Percentiles rank a stretch among this genome's conserved stretches.
phyloP scores from a whole-genome alignment of 2,113 vertebrate species.

The Pseudorhombus dupliciocellatus region DNA sequence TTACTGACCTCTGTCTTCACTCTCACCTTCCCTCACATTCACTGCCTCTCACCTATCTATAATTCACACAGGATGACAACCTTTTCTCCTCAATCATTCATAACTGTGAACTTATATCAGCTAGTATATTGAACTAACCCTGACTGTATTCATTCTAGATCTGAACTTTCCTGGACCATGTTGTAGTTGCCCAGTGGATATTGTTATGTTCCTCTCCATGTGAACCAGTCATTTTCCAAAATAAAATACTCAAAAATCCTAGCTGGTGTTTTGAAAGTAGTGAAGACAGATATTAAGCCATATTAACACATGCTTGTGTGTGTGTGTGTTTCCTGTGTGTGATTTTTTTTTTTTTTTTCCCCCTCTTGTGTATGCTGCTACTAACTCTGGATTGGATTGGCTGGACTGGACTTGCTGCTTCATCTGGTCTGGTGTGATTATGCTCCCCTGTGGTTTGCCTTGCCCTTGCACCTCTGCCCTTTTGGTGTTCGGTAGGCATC shows the following conservation, averaged over 20 bases:
- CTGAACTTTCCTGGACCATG: not conserved
- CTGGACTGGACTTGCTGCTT: conserved; percentile 77
- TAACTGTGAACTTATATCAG: conserved; percentile 10
- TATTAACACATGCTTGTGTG: conserved; percentile 78
- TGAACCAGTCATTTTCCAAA: conserved; percentile 8
- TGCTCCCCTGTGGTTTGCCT: conserved; percentile 78
- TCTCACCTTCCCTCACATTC: conserved; percentile 39
- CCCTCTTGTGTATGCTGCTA: conserved; percentile 67
- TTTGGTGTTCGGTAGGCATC: conserved; percentile 89
- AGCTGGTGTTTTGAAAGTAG: conserved; percentile 51
- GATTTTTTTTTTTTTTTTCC: not conserved
- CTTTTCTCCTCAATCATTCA: conserved; percentile 37
- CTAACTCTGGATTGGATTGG: conserved; percentile 81
- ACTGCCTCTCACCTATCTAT: conserved; percentile 53
- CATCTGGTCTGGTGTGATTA: conserved; percentile 80
- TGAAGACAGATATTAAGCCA: conserved; percentile 42
- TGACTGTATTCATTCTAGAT: conserved; percentile 15
- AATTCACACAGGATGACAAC: conserved; percentile 47
- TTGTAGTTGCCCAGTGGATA: not conserved
- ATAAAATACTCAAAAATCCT: conserved; percentile 16
- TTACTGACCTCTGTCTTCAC: conserved; percentile 38
- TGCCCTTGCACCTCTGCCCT: conserved; percentile 77
- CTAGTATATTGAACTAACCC: conserved; percentile 7
- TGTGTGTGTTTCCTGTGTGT: conserved; percentile 71
- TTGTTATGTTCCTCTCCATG: conserved; percentile 18